A percentile compares a stretch with the other conserved stretches of the same genome.
Conservation (phyloP, 1,140 invertebrate genomes). For the Wiebesia pumilae region DNA sequence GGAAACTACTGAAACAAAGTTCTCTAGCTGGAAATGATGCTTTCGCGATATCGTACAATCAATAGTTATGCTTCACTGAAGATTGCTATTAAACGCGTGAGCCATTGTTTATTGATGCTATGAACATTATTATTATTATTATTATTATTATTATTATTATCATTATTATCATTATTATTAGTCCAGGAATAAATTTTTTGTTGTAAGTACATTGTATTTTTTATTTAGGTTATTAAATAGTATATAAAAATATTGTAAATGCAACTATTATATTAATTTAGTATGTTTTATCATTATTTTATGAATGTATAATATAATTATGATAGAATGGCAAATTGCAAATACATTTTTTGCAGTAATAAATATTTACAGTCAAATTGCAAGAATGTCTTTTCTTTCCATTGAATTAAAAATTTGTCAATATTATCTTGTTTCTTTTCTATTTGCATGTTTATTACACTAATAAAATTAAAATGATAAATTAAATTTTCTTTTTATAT, state of each 20-base stretch:
- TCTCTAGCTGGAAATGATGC: not conserved
- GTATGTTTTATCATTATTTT: not conserved
- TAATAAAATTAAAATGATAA: not conserved
- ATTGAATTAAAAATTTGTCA: conserved; percentile 2
- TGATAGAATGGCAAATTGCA: not conserved
- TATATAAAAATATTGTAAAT: conserved; percentile 36
- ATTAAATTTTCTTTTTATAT: too few species aligned
- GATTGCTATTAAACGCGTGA: not conserved
- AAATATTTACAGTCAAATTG: too few species aligned
- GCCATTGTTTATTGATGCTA: not conserved
- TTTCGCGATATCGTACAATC: not conserved
- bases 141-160: conserved; percentile 34
- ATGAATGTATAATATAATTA: conserved; percentile 26
- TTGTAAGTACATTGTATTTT: conserved; percentile 44
- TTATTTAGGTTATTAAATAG: conserved; percentile 37
- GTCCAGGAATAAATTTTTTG: conserved; percentile 39
- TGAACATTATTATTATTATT: conserved; percentile 6
- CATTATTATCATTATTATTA: conserved; percentile 43
- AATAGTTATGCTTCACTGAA: not conserved
- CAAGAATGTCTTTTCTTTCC: not conserved
- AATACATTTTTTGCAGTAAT: too few species aligned
- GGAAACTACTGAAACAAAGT: too few species aligned
- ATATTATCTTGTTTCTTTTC: not conserved
- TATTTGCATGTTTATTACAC: not conserved
- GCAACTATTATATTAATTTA: not conserved